phyloP scores from a whole-genome alignment of 2,888 invertebrate species.

The Heliconius ethilla region DNA sequence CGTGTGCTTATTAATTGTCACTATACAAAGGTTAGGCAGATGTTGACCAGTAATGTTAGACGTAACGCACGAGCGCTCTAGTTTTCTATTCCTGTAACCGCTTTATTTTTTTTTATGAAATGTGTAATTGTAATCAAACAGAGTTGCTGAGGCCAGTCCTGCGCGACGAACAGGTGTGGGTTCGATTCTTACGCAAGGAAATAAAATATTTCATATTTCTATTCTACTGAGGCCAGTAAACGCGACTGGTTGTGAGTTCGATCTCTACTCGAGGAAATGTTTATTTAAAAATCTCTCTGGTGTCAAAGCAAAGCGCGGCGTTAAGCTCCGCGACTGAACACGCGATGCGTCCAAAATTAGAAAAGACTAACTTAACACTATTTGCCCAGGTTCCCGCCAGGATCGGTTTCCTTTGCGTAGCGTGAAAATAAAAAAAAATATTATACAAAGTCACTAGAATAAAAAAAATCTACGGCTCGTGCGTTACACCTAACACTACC shows the following conservation, averaged over 20 bases:
- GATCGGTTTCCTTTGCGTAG: constrained; percentile 45
- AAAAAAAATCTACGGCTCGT: constrained; percentile 16
- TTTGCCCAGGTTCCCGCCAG: too few relatives aligned
- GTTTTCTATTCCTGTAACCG: constrained; percentile 35
- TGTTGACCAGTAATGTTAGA: constrained; percentile 53
- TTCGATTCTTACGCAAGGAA: neutral
- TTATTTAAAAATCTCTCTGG: too few relatives aligned
- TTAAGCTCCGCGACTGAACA: too few relatives aligned
- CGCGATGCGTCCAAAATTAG: too few relatives aligned
- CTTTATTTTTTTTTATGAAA: constrained; percentile 16
- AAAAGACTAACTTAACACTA: neutral
- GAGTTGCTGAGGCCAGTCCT: too few relatives aligned
- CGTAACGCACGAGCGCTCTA: constrained; percentile 42
- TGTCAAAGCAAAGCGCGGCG: too few relatives aligned
- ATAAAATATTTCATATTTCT: neutral
- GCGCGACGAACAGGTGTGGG: too few relatives aligned
- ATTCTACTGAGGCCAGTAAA: neutral
- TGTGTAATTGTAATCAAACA: too few relatives aligned
- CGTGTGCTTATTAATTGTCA: constrained; percentile 52
- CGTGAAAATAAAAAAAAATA: constrained; percentile 42
- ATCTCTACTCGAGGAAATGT: too few relatives aligned
- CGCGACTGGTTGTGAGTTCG: too few relatives aligned
- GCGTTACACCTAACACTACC: constrained; percentile 21
- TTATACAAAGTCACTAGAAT: neutral
- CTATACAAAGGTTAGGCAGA: constrained; percentile 67